Evolutionary conservation across 2,113 vertebrate species (phyloP).

Genomic region (Xiphophorus couchianus): DNA sequence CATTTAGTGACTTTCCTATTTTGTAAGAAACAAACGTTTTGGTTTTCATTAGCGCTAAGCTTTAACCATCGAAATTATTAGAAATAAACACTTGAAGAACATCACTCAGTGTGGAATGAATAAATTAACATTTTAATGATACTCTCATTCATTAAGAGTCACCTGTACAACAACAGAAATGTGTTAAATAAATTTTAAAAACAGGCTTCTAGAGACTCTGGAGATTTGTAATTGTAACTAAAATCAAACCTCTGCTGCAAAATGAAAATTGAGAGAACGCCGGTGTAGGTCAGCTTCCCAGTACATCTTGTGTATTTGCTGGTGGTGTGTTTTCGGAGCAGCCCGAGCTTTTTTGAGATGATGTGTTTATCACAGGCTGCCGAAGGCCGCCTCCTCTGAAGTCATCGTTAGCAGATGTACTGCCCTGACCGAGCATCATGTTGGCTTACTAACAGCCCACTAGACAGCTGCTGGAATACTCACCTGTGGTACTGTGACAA

Average conservation of each 20-base stretch:
- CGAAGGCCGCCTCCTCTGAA: slow-evolving; percentile 51
- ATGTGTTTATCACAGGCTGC: slow-evolving; percentile 60
- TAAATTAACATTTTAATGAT: not conserved
- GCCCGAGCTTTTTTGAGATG: slow-evolving; percentile 59
- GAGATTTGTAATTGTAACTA: slow-evolving; percentile 64
- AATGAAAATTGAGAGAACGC: slow-evolving; percentile 40
- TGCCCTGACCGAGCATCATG: slow-evolving; percentile 63
- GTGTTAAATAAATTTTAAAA: not conserved
- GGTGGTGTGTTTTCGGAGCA: slow-evolving; percentile 61
- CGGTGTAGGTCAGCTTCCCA: slow-evolving; percentile 51
- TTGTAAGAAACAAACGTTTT: not conserved
- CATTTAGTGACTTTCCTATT: not conserved
- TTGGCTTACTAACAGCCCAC: slow-evolving; percentile 54
- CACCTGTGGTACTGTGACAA: slow-evolving; percentile 78
- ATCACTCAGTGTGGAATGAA: not conserved
- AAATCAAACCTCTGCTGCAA: slow-evolving; percentile 36
- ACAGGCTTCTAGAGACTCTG: not conserved
- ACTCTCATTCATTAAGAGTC: not conserved
- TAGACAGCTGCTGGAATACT: slow-evolving; percentile 64
- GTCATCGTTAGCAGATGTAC: slow-evolving; percentile 65
- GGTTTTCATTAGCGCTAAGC: not conserved
- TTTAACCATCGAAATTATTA: not conserved
- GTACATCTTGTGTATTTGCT: slow-evolving; percentile 65
- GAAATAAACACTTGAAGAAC: not conserved
- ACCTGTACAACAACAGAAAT: not conserved